phyloP scores from a whole-genome alignment of 1,140 invertebrate species.

The Neotoxoptera formosana region DNA sequence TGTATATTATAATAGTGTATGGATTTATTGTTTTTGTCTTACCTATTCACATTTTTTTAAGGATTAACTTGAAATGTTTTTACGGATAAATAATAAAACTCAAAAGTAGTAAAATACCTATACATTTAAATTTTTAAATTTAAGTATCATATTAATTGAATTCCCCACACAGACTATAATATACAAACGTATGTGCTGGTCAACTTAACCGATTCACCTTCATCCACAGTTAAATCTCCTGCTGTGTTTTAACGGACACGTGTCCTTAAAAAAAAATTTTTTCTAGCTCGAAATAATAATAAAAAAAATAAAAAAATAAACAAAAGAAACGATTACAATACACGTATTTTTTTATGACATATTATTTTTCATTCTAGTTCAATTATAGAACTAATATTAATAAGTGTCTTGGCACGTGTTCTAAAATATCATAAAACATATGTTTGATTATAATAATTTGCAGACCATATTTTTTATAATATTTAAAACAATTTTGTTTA shows the following conservation, averaged over 20 bases:
- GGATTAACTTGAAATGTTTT: not conserved
- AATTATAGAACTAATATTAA: constrained; percentile 57
- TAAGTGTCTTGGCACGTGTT: constrained; percentile 51
- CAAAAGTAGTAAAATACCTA: not conserved
- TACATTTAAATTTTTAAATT: not conserved
- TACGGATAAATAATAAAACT: not conserved
- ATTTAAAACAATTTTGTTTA: not conserved
- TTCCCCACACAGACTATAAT: not conserved
- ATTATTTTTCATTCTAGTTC: constrained; percentile 50
- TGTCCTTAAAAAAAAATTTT: constrained; percentile 35
- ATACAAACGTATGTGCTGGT: constrained; percentile 10
- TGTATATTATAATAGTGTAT: not conserved
- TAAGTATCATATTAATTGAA: not conserved
- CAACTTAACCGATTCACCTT: constrained; percentile 42
- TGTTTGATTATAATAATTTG: constrained; percentile 30
- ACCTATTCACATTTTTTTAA: not conserved
- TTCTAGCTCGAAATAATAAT: not conserved
- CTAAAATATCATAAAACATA: constrained; percentile 43
- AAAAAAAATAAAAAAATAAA: constrained; percentile 39
- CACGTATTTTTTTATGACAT: constrained; percentile 15
- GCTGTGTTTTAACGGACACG: constrained; percentile 54
- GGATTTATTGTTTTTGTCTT: not conserved
- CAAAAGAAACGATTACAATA: constrained; percentile 49
- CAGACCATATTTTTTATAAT: not conserved
- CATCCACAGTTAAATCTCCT: constrained; percentile 39